A percentile compares a stretch with the other conserved stretches of the same genome.
Evolutionary conservation across 2,888 invertebrate species (phyloP).

Genomic region (Meloe dianella): DNA sequence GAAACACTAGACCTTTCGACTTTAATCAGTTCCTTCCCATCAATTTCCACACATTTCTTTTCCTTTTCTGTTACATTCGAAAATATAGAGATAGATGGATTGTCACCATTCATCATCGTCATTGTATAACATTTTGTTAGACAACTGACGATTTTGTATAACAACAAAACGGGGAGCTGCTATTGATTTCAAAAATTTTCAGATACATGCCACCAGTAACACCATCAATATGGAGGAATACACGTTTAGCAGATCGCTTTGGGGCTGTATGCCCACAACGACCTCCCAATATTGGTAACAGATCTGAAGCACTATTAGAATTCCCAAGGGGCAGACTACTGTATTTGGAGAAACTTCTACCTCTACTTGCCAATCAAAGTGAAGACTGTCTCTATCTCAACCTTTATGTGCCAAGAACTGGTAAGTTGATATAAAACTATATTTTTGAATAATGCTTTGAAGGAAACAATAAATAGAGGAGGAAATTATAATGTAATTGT

Average conservation of each 20-base stretch:
- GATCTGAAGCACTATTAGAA: constrained; percentile 69
- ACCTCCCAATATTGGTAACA: constrained; percentile 67
- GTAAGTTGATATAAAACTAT: constrained; percentile 58
- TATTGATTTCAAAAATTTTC: constrained; percentile 32
- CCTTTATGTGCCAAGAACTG: constrained; percentile 88
- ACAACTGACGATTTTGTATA: not conserved
- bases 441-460: not conserved
- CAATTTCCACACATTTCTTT: not conserved
- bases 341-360: constrained; percentile 82
- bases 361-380: constrained; percentile 88
- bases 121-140: constrained; percentile 6
- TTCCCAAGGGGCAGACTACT: constrained; percentile 85
- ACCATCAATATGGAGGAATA: constrained; percentile 85
- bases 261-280: constrained; percentile 90
- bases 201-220: constrained; percentile 95
- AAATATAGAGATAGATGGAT: not conserved
- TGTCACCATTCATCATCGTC: not conserved
- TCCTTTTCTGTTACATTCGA: not conserved
- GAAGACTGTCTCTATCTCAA: constrained; percentile 98
- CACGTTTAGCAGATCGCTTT: constrained; percentile 79
- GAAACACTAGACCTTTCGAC: constrained; percentile 3
- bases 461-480: not conserved
- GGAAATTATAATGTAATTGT: no score
- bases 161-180: no score
- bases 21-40: constrained; percentile 3